phyloP scores from a whole-genome alignment of 2,113 vertebrate species.

The Bubo scandiacus region DNA sequence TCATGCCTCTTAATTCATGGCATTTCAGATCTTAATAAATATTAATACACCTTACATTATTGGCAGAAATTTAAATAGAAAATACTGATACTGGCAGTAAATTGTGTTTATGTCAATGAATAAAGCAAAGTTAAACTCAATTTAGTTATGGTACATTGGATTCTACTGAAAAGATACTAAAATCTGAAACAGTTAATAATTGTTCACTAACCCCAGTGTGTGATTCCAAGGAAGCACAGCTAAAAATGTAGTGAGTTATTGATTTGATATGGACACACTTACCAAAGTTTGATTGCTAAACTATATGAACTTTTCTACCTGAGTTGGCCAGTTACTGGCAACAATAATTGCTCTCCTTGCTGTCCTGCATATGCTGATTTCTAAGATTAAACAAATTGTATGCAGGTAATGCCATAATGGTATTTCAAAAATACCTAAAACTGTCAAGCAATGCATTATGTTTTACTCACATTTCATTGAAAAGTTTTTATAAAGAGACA shows the following conservation, averaged over 20 bases:
- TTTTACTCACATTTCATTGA: background rate
- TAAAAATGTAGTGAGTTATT: background rate
- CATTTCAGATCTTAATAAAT: background rate
- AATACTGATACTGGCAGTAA: background rate
- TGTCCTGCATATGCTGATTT: conserved; percentile 28
- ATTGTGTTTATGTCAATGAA: background rate
- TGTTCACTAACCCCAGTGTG: background rate
- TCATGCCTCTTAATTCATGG: background rate
- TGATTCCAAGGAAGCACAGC: background rate
- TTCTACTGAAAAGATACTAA: background rate
- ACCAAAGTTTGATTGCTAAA: conserved; percentile 66
- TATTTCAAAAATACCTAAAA: background rate
- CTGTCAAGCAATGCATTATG: background rate
- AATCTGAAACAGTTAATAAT: background rate
- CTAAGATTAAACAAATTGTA: conserved; percentile 32
- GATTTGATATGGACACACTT: background rate
- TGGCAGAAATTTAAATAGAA: background rate
- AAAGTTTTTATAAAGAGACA: background rate
- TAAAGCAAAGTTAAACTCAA: background rate
- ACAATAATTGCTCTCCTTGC: conserved; percentile 13
- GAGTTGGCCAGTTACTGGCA: conserved; percentile 47
- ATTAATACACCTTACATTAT: background rate
- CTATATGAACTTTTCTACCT: conserved; percentile 62
- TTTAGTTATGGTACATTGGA: background rate
- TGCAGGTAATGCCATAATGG: background rate